Evolutionary conservation across 2,797 vertebrate species (phyloP), one percentile per base, ranked within the genome.

Genomic region (Mareca strepera): DNA sequence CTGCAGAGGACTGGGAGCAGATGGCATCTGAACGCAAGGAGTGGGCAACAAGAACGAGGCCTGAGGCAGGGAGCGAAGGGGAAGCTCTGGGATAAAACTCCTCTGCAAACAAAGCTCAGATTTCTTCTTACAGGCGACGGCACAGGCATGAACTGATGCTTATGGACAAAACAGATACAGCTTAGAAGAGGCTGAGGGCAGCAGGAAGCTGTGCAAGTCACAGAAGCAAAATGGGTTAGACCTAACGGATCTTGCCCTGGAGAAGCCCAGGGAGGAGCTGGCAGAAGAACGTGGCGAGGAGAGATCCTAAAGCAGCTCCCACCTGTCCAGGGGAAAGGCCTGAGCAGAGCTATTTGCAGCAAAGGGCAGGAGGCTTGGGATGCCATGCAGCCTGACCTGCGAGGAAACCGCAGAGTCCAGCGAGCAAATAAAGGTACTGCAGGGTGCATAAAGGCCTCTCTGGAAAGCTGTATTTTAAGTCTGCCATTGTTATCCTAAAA

Each of bases 281-380:
- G 53, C 89, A 93, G 70, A 90, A 82, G 39, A 26, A 86, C 70
- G 37, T 28, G 25, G 26, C 50, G 1, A 52, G 28, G 26, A 81
- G 35, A 35, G 46, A 92, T 84, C 68, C 44, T 83, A 93, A 92
- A 90, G 75, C 62, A 94, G 63, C 70, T 91, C 79, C 75, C 87
- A 95, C 82, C 76, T 90, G 92, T 78, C 85, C 73, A n/a, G 2
- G 25, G 35, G 35, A 86, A 93, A 63, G n/a, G 35, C 73, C 58
- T 3, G 16, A 48, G 73, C 50, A 72, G 66, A 88, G 62, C 52
- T 93, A 96, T 92, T 93, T 88, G 67, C 82, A 93, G 89, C 69
- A 81, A 95, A 87, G 58, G 89, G 73, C 84, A 96, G 60, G 39
- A 93, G 87, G 72, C 29, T 50, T 69, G 68, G 75, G 66, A 94